Evolutionary conservation across 1,140 invertebrate species (phyloP), one percentile per base, ranked within the genome.

Genomic region (Panonychus citri): DNA sequence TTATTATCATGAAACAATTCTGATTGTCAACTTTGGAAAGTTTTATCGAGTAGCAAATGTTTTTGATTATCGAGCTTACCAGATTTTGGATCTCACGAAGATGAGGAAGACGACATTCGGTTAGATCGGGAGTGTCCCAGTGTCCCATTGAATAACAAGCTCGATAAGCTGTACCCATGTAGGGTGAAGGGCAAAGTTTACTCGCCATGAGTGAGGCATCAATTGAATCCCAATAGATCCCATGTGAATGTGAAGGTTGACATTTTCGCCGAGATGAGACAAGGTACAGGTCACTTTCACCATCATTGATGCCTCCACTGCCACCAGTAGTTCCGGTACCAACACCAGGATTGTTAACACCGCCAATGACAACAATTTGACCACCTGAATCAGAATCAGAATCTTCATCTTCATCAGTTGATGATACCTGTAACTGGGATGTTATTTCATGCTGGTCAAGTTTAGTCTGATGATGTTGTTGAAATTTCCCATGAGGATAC

Each of bases 131-230:
- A 28, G 51, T 53, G 0, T 54, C 57, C 62, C 62, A 63, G 12
- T 30, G 52, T n/a, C 60, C 60, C n/a, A 25, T 56, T 25, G 55
- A 54, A 48, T 60, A 60, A 28, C 62, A 63, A 34, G 57, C 57
- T 17, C 62, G 43, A 37, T 60, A 63, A 42, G 60, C 53, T 27
- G 54, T 61, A 1, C 62, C 62, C 8, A 54, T 56, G 28, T 61
- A 63, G 8, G 54, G 51, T 17, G 28, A 27, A 10, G 58, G 59
- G 52, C 62, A 63, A 17, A 54, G 49, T 26, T 57, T 56, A 15
- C 58, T 19, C 12, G 62, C 58, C 19, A 61, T 21, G 26, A 60
- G 55, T 5, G 60, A 58, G 13, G 54, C 50, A 39, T 63, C 58
- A 3, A 56, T 60, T 13, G 43, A 53, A 21, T 61, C 57, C 62